Evolutionary conservation across 2,113 vertebrate species (phyloP), one percentile per base, ranked within the genome.

Genomic region (Anseranas semipalmata): DNA sequence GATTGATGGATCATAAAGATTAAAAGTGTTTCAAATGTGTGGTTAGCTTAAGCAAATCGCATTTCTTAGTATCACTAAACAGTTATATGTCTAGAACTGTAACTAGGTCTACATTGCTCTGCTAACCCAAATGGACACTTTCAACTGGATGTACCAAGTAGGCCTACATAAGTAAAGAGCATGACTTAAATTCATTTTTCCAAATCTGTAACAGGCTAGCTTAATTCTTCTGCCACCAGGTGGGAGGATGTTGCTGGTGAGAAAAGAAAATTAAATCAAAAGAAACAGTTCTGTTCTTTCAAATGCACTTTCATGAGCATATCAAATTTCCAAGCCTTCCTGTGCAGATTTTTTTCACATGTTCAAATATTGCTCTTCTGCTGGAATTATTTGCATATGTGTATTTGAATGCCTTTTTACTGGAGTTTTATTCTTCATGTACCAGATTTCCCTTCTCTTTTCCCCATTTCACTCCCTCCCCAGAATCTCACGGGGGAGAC

Each of bases 391-490:
- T 92, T 87, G 8, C 1, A 1, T 21, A 67, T n/a, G n/a, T 52
- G 6, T 52, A 20, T 70, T 59, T 18, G 48, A 86, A 48, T 13
- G 5, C 3, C 12, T 13, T 55, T 93, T 81, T 71, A 70, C 28
- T 50, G 25, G 13, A 14, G 6, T 52, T 58, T 33, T n/a, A 12
- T 62, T 88, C 59, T 59, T 83, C 2, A 2, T 18, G 16, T 50
- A 15, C 8, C 5, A 37, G 5, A 2, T 78, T 82, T 67, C 9
- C 52, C 25, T 71, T 60, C 2, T 21, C 12, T 84, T 60, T 83
- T 7, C 10, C 6, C 8, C 63, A 9, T 15, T 63, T 72, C 1
- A 0, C 2, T 68, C 3, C 15, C 27, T 62, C 24, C 7, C 35
- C 22, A 39, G 43, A 56, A 56, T 60, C 25, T 52, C 46, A 7